A percentile compares a stretch with the other conserved stretches of the same genome.
Conservation (phyloP, 2,797 vertebrate species). For the Oreochromis mossambicus region DNA sequence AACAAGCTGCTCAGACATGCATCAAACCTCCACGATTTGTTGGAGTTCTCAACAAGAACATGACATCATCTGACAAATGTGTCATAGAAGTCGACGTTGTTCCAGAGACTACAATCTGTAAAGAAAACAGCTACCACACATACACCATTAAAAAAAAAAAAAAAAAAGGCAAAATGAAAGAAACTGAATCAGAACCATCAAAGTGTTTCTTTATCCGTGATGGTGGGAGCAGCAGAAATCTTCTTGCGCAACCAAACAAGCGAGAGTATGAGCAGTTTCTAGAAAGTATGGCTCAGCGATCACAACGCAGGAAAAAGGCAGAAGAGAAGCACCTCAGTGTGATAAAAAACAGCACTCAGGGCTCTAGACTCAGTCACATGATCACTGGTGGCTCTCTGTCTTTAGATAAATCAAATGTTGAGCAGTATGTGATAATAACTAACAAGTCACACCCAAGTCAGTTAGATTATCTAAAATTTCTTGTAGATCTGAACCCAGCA, state of each 20-base stretch:
- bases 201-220: constrained; percentile 58
- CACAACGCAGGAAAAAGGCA: constrained; percentile 26
- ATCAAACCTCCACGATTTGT: constrained; percentile 68
- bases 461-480: constrained; percentile 68
- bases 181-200: neutral
- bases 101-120: constrained; percentile 45
- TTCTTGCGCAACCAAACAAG: constrained; percentile 9
- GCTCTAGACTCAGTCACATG: constrained; percentile 71
- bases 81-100: constrained; percentile 76
- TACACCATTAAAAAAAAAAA: constrained; percentile 27
- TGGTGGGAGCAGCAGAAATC: constrained; percentile 41
- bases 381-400: constrained; percentile 75
- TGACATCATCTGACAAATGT: constrained; percentile 50
- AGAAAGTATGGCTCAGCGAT: neutral
- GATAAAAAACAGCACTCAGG: constrained; percentile 57
- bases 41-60: constrained; percentile 59
- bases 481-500: constrained; percentile 76
- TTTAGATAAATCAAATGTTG: constrained; percentile 78
- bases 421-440: constrained; percentile 75
- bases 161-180: constrained; percentile 30
- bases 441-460: constrained; percentile 78
- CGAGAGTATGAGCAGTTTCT: constrained; percentile 33
- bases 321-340: constrained; percentile 55
- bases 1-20: constrained; percentile 45
- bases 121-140: constrained; percentile 50